A percentile compares a stretch with the other conserved stretches of the same genome.
phyloP scores from a whole-genome alignment of 2,797 vertebrate genomes.

The Muscicapa striata region DNA sequence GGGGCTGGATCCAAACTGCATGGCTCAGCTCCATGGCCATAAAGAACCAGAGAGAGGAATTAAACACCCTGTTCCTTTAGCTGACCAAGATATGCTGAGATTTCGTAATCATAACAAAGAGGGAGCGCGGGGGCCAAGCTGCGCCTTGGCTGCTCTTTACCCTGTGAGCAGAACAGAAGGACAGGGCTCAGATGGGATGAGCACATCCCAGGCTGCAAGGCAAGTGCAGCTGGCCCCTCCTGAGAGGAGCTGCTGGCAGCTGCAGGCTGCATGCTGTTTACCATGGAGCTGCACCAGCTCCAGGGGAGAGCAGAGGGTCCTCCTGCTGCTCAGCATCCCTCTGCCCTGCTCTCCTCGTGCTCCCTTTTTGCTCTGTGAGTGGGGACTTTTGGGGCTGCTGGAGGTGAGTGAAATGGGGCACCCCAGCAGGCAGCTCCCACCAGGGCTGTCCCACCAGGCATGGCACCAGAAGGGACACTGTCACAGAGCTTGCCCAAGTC shows the following conservation, averaged over 20 bases:
- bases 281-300: neutral
- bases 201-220: neutral
- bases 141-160: neutral
- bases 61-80: neutral
- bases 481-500: neutral
- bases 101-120: slow-evolving; percentile 21
- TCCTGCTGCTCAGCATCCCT: neutral
- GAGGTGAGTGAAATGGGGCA: neutral
- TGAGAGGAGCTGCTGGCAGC: neutral
- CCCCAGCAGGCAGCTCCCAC: fast-evolving
- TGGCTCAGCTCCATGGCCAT: neutral
- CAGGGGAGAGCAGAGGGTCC: neutral
- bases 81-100: neutral
- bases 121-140: neutral
- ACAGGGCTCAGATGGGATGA: neutral
- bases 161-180: neutral
- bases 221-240: neutral
- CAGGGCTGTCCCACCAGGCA: neutral
- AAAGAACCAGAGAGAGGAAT: neutral
- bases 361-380: neutral
- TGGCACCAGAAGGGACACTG: neutral
- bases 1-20: neutral
- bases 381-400: neutral
- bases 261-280: neutral
- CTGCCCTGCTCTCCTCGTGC: neutral